A percentile compares a stretch with the other conserved stretches of the same genome.
Evolutionary conservation across 2,797 vertebrate species (phyloP).

Genomic region (Epinephelus coioides): DNA sequence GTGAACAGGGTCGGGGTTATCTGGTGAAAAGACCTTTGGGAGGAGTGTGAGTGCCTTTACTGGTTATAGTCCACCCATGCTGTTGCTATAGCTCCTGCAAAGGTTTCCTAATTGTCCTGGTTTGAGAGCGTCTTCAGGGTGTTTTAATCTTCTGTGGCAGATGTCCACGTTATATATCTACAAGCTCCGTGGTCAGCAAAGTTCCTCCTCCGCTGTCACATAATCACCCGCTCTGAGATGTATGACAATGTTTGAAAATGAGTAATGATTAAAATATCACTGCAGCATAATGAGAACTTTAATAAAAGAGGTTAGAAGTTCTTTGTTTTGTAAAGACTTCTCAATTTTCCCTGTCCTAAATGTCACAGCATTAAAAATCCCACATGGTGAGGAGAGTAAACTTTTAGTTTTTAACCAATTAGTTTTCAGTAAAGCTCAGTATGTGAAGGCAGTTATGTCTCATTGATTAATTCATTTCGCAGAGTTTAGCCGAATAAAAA

Average conservation of each 20-base stretch:
- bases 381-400: slow-evolving; percentile 13
- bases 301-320: slow-evolving; percentile 46
- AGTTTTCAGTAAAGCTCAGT: slow-evolving; percentile 46
- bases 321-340: slow-evolving; percentile 21
- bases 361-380: slow-evolving; percentile 42
- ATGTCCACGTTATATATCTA: background rate
- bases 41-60: slow-evolving; percentile 47
- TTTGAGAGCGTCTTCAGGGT: slow-evolving; percentile 17
- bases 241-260: slow-evolving; percentile 33
- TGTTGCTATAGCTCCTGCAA: slow-evolving; percentile 28
- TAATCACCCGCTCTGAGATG: slow-evolving; percentile 30
- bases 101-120: slow-evolving; percentile 16
- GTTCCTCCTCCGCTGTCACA: background rate
- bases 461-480: slow-evolving; percentile 41
- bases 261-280: slow-evolving; percentile 44
- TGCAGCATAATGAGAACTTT: slow-evolving; percentile 38
- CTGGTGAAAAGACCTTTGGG: slow-evolving; percentile 60
- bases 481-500: slow-evolving; percentile 1
- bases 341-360: slow-evolving; percentile 42
- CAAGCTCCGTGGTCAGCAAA: background rate
- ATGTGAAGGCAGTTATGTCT: slow-evolving; percentile 8
- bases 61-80: slow-evolving; percentile 26
- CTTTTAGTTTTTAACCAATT: slow-evolving; percentile 19
- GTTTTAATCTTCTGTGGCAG: slow-evolving; percentile 27
- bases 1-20: slow-evolving; percentile 57